Percentiles rank a stretch among this genome's conserved stretches.
phyloP scores from a whole-genome alignment of 1,140 invertebrate species.

The Drosophila lacertosa region DNA sequence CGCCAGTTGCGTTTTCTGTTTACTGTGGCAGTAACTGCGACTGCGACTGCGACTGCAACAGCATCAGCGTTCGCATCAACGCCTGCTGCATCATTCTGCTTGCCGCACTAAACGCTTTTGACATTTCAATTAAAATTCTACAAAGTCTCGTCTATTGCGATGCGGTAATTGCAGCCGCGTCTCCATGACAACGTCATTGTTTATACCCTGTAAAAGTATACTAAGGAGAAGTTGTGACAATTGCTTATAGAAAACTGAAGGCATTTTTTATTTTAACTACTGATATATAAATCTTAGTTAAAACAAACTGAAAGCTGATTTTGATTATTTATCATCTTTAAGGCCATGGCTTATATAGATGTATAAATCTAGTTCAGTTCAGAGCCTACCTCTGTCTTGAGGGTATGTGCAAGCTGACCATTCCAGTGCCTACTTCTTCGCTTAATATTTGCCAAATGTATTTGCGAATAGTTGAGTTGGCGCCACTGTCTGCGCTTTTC shows the following conservation, averaged over 20 bases:
- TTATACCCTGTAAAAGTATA: constrained; percentile 28
- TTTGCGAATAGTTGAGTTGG: constrained; percentile 60
- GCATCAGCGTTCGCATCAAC: constrained; percentile 6
- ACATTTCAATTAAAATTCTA: constrained; percentile 82
- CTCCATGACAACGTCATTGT: constrained; percentile 53
- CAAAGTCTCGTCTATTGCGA: constrained; percentile 59
- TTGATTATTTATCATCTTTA: too few relatives aligned
- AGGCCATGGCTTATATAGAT: too few relatives aligned
- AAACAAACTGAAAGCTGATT: too few relatives aligned
- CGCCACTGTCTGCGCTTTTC: constrained; percentile 37
- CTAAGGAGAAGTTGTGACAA: too few relatives aligned
- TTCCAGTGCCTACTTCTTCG: not conserved
- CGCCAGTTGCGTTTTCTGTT: constrained; percentile 43
- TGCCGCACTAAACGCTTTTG: constrained; percentile 79
- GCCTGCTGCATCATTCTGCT: constrained; percentile 61
- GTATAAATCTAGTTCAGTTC: not conserved
- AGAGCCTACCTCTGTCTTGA: not conserved
- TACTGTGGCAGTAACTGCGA: constrained; percentile 20
- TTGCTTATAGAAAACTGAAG: too few relatives aligned
- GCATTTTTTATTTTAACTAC: too few relatives aligned
- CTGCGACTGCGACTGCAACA: not conserved
- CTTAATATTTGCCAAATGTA: constrained; percentile 62
- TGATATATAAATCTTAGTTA: too few relatives aligned
- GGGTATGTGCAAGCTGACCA: not conserved
- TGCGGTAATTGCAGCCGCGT: constrained; percentile 57